phyloP scores from a whole-genome alignment of 2,888 invertebrate genomes.

The Anthophora plumipes region DNA sequence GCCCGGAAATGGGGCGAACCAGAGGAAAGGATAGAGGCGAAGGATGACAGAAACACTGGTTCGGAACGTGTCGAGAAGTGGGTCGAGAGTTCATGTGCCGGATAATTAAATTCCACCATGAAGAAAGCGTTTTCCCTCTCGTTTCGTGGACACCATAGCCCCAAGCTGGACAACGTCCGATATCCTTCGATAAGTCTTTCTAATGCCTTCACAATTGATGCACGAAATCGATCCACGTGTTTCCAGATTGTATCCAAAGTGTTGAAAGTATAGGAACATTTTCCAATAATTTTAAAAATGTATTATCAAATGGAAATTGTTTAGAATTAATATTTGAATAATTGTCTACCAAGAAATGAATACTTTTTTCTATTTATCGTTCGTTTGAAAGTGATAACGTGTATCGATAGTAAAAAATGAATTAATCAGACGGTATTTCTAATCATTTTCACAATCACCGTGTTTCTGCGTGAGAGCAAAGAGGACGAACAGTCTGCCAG shows the following conservation, averaged over 20 bases:
- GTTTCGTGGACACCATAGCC: slow-evolving; percentile 64
- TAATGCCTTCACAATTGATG: background rate
- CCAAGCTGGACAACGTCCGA: slow-evolving; percentile 40
- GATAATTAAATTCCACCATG: slow-evolving; percentile 80
- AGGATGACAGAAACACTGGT: slow-evolving; percentile 46
- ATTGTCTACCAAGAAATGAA: too few species aligned
- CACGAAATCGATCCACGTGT: too few species aligned
- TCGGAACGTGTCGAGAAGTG: slow-evolving; percentile 70
- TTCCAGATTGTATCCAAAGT: too few species aligned
- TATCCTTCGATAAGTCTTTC: slow-evolving; percentile 23
- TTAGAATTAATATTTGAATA: too few species aligned
- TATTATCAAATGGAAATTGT: too few species aligned
- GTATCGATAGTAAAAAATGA: too few species aligned
- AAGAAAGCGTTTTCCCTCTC: slow-evolving; percentile 83
- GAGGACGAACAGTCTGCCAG: background rate
- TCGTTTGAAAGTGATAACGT: too few species aligned
- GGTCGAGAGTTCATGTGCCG: slow-evolving; percentile 81
- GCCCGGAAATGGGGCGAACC: slow-evolving; percentile 46
- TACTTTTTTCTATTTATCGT: too few species aligned
- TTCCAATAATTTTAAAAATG: too few species aligned
- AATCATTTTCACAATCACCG: too few species aligned
- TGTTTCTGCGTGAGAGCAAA: background rate
- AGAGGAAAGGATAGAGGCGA: slow-evolving; percentile 31
- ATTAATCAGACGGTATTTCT: too few species aligned
- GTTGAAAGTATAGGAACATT: too few species aligned